phyloP scores from a whole-genome alignment of 2,797 vertebrate species.

The Allobates femoralis region DNA sequence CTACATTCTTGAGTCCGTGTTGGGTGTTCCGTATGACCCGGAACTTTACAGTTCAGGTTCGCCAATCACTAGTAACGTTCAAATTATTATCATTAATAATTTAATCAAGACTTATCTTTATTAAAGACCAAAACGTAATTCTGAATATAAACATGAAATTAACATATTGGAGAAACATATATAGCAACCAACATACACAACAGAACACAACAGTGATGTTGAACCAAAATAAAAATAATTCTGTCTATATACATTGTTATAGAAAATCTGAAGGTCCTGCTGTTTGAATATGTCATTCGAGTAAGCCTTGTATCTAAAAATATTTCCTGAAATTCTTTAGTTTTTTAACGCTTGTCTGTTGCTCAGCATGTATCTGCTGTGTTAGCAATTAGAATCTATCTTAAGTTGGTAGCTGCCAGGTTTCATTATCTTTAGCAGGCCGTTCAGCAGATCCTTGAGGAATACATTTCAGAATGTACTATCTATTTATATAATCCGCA shows the following conservation, averaged over 20 bases:
- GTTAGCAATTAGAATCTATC: slow-evolving; percentile 52
- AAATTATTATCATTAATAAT: no score
- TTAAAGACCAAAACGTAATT: not conserved
- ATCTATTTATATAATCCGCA: no score
- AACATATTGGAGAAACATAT: not conserved
- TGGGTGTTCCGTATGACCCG: no score
- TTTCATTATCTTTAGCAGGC: slow-evolving; percentile 58
- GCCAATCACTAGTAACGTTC: no score
- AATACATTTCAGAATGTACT: slow-evolving; percentile 44
- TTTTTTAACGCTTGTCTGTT: slow-evolving; percentile 29
- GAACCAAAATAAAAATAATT: not conserved
- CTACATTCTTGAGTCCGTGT: no score
- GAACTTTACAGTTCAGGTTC: no score
- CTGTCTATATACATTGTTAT: not conserved
- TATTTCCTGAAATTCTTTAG: slow-evolving; percentile 22
- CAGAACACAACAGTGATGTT: not conserved
- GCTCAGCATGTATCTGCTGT: slow-evolving; percentile 52
- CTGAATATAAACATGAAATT: not conserved
- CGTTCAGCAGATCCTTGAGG: slow-evolving; percentile 46
- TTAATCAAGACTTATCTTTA: no score
- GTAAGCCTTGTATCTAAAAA: slow-evolving; percentile 16
- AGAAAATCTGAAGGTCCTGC: not conserved
- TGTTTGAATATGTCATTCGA: slow-evolving; percentile 21
- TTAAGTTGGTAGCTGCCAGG: slow-evolving; percentile 52
- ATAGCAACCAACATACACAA: not conserved